phyloP scores from a whole-genome alignment of 2,113 vertebrate genomes.

The Cavia porcellus region DNA sequence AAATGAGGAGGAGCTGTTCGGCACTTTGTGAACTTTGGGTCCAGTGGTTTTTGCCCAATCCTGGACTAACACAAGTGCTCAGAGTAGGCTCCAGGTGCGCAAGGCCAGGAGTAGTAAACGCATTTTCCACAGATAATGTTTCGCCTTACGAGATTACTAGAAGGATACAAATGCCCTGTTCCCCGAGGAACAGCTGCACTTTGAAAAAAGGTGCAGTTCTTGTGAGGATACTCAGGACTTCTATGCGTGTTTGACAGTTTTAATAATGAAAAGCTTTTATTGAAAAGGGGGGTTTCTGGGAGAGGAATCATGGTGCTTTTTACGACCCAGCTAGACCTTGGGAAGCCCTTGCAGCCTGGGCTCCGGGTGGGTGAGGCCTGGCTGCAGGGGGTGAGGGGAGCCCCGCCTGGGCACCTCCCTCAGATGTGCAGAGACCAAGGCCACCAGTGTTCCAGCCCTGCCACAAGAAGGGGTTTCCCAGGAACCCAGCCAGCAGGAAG shows the following conservation, averaged over 20 bases:
- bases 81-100: background rate
- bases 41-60: background rate
- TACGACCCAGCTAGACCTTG: background rate
- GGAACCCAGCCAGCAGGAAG: background rate
- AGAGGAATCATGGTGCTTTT: background rate
- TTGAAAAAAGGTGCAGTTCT: background rate
- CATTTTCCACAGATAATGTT: background rate
- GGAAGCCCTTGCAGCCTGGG: background rate
- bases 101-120: background rate
- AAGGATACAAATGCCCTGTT: accelerated
- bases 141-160: background rate
- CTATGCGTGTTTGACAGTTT: background rate
- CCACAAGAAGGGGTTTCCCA: background rate
- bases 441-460: background rate
- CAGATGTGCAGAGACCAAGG: background rate
- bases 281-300: background rate
- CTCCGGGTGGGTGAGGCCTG: background rate
- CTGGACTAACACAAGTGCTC: background rate
- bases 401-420: background rate
- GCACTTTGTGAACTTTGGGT: background rate
- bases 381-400: background rate
- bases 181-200: background rate
- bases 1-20: background rate
- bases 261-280: background rate
- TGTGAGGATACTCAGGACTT: background rate